Evolutionary conservation across 2,113 vertebrate genomes (phyloP), one percentile per base, ranked within the genome.

Genomic region (Odontesthes bonariensis): DNA sequence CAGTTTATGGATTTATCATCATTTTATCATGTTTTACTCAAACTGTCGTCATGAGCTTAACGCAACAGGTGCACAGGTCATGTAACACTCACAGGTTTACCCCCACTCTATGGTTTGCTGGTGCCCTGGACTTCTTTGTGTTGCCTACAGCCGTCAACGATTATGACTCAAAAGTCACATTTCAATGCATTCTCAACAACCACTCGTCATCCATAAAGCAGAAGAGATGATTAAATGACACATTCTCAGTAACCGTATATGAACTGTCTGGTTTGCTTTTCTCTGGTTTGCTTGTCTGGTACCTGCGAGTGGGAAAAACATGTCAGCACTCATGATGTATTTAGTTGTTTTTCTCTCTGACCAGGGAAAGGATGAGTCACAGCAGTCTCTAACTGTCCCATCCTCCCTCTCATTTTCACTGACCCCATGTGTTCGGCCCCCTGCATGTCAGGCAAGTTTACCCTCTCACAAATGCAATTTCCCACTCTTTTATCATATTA

Each of bases 321-420:
- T 31, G 79, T 77, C 51, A 33, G 75, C 46, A 35, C 40, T 32
- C 6, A 16, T 88, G 77, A 90, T 81, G 82, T 73, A 61, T 84
- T 72, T 69, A 60, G 69, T 81, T 87, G 86, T 90, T 91, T 69
- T 86, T 89, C 17, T 83, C 67, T 74, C 59, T 79, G 69, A 77
- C 53, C 47, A 51, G 55, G 81, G 70, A 91, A 91, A 75, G 57
- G 59, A 76, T 92, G 87, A 89, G 78, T 91, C 92, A 91, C 74
- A 61, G 70, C 60, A 44, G 44, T 46, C 55, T 51, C 56, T 65
- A 64, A 6, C 52, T 70, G 68, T 72, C 69, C 68, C 75, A 57
- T 55, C 55, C 52, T 70, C 64, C 65, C 73, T 71, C 69, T 77
- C 20, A 59, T 55, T 73, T 69, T 76, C 69, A 65, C 57, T 68